Evolutionary conservation across 2,113 vertebrate species (phyloP), one percentile per base, ranked within the genome.

Genomic region (Blennius ocellaris): DNA sequence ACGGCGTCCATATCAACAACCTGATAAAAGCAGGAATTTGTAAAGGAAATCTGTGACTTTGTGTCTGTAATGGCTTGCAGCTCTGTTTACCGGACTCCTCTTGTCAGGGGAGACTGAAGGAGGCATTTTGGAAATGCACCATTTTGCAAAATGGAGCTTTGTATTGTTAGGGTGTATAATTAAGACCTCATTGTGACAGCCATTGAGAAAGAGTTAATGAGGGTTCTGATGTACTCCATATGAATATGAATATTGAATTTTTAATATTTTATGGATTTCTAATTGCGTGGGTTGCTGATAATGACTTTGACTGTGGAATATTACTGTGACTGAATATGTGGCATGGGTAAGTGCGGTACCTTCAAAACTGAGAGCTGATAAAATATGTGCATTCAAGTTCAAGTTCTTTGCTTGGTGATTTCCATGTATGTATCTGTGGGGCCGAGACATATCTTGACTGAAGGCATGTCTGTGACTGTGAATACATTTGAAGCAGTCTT

Each of bases 251-350:
- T 91, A 89, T 93, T 84, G 87, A 67, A 89, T 87, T 90, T 88
- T 92, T 81, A 90, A 93, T 93, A 90, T 91, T 92, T 90, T 66
- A 90, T 90, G 82, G 80, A 63, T 90, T 89, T 87, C 86, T 92
- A 92, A 92, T 92, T 92, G 88, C 81, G 70, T 81, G 83, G 82
- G 70, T 87, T 87, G 76, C 88, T 68, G 67, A 71, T 85, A 89
- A 90, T 89, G 82, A 75, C 56, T 73, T 75, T 76, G 69, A 81
- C 70, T 83, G 67, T 76, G 80, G 84, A 89, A 87, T 87, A 86
- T 89, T 73, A 80, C 76, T 66, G 78, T 39, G 76, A 66, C 50
- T 71, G 84, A 80, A 67, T 65, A 69, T 77, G 69, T 74, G 69
- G 70, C 66, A 54, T 52, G 68, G 12, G 6, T 57, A 77, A 83